These are phyloP conservation scores for Nephrotoma appendiculata DNA, from an alignment of 2,888 invertebrate species.

Conservation along the genomic window DNA sequence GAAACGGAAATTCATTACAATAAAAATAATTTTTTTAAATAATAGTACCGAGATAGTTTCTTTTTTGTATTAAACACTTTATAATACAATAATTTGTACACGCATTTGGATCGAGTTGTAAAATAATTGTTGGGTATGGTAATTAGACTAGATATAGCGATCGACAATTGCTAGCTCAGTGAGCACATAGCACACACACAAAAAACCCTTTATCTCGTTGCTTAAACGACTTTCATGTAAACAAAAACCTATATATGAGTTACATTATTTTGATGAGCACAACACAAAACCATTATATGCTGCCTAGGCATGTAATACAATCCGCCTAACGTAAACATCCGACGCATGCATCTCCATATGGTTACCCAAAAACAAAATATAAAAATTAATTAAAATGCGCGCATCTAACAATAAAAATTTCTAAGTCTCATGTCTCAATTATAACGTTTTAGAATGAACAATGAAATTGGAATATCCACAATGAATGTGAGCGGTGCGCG, in stretches of 20 bases:
- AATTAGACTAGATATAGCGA: neutral
- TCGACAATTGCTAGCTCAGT: neutral
- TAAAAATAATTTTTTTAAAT: neutral
- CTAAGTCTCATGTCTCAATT: neutral
- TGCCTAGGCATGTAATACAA: neutral
- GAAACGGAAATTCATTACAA: conserved; percentile 1
- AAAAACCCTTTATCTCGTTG: neutral
- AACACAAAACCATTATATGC: neutral
- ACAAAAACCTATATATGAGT: neutral
- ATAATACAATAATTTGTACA: neutral
- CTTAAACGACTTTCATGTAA: neutral
- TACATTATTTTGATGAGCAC: neutral
- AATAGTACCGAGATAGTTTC: neutral
- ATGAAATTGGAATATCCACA: neutral
- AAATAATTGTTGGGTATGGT: neutral
- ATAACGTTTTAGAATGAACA: neutral
- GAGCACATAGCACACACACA: neutral
- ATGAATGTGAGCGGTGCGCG: neutral
- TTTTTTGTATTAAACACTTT: neutral
- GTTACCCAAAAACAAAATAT: neutral
- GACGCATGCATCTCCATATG: neutral
- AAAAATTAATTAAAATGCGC: neutral
- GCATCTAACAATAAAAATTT: neutral
- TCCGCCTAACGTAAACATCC: neutral
- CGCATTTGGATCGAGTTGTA: neutral